Evolutionary conservation across 1,140 invertebrate species (phyloP), one percentile per base, ranked within the genome.

Genomic region (Drosophila parabipectinata): DNA sequence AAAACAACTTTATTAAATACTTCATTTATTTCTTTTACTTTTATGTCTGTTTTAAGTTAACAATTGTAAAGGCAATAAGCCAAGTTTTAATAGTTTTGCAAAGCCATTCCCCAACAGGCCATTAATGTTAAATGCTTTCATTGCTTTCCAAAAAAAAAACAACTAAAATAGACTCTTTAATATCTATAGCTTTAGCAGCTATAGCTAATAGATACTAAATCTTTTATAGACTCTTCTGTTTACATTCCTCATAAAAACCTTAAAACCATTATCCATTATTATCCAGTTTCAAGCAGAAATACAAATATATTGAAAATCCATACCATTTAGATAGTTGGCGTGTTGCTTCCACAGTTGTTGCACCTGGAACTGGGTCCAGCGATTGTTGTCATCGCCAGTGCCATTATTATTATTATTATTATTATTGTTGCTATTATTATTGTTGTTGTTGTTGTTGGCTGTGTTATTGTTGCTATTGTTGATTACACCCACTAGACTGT

Each of bases 291-390:
- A 21, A 21, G 21, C 21, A 21, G 34, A 14, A 24, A 32, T 28
- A 4, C 30, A 47, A 55, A 32, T 10, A 10, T 41, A 14, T 37
- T 39, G 64, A 28, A 8, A 18, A 66, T 74, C 28, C 82, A 82
- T 92, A 92, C 91, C 91, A 60, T 92, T 92, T 41, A 92, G 73
- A 61, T 92, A 92, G 53, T 89, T 88, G n/a, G 91, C 91, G 67
- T 92, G 91, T 80, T 92, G 91, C 74, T 92, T 88, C 91, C 91
- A 92, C 61, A 92, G 67, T 59, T 92, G 91, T 76, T 92, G 91
- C 76, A 92, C 91, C 78, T 92, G 91, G 77, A 92, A 92, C 61
- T 92, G 91, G 48, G 91, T 92, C 91, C 91, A 92, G 34, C 91
- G 91, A 75, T 77, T 92, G 72, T 75, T 89, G 28, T 92, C 91